These are phyloP conservation scores for Cryptotis parvus DNA, from an alignment of 2,113 vertebrate genomes.

Conservation along the genomic window DNA sequence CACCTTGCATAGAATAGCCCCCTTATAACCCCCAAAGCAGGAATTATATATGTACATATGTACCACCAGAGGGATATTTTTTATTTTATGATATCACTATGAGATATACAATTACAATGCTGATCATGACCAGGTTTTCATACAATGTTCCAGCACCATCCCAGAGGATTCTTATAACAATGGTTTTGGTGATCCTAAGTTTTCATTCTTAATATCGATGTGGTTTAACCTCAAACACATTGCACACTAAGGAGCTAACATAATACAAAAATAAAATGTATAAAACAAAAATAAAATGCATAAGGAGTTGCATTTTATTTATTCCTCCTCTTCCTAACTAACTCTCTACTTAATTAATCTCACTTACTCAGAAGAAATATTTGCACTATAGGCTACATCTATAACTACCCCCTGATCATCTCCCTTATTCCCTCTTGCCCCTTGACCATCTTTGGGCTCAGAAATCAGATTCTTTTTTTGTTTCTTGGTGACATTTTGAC, in stretches of 20 bases:
- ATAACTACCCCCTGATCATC: too few species aligned
- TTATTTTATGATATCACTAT: too few species aligned
- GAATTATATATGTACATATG: too few species aligned
- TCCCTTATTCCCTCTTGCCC: too few species aligned
- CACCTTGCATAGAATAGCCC: not conserved
- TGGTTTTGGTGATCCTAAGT: not conserved
- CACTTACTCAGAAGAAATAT: not conserved
- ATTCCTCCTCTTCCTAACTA: not conserved
- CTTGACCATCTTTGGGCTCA: not conserved
- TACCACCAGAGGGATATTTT: not conserved
- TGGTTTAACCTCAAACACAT: not conserved
- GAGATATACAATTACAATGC: too few species aligned
- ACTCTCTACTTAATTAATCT: not conserved
- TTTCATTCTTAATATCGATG: not conserved
- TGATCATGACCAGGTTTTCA: too few species aligned
- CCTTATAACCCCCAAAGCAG: not conserved
- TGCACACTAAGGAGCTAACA: fast-evolving
- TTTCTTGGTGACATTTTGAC: not conserved
- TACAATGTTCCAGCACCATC: too few species aligned
- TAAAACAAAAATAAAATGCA: too few species aligned
- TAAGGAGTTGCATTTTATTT: not conserved
- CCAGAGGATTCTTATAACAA: not conserved
- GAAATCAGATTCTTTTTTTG: not conserved
- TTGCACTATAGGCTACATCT: not conserved
- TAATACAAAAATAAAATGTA: too few species aligned